phyloP scores from a whole-genome alignment of 2,113 vertebrate genomes.

The Aplodontia rufa region DNA sequence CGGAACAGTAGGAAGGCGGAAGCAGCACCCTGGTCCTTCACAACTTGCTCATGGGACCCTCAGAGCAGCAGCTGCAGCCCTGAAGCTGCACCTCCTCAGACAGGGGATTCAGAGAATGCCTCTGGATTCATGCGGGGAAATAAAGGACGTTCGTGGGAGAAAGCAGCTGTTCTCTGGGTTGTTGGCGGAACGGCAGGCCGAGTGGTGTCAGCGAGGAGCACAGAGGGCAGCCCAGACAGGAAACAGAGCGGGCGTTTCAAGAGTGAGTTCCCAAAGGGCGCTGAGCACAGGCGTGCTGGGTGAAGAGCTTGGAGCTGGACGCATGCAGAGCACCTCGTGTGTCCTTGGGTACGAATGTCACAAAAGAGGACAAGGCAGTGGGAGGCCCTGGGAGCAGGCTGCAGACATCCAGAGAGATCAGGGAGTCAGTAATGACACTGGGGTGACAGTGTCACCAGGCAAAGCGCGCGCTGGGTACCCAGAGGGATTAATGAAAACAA shows the following conservation, averaged over 20 bases:
- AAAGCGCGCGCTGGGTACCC: not conserved
- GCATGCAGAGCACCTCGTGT: accelerated
- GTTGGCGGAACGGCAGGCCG: constrained; percentile 76
- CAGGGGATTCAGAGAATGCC: constrained; percentile 63
- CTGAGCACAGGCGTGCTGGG: not conserved
- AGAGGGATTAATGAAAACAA: not conserved
- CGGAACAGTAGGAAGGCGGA: not conserved
- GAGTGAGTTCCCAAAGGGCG: constrained; percentile 50
- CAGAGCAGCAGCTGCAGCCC: not conserved
- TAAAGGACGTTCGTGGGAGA: constrained; percentile 74
- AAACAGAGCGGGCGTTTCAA: constrained; percentile 71
- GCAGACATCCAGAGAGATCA: not conserved
- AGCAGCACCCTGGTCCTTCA: not conserved
- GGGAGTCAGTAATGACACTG: accelerated
- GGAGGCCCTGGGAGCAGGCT: not conserved
- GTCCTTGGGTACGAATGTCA: no score
- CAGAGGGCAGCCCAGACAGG: constrained; percentile 67
- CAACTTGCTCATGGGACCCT: not conserved
- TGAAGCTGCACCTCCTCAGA: not conserved
- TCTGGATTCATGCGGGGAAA: constrained; percentile 68
- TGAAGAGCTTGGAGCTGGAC: not conserved
- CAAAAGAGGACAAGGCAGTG: not conserved
- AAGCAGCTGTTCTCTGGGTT: constrained; percentile 78
- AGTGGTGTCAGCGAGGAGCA: constrained; percentile 70
- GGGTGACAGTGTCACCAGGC: not conserved